Evolutionary conservation across 64 coral and sea anemone species (phyloP), one percentile per base, ranked within the genome.

Genomic region (Montipora efflorescens): DNA sequence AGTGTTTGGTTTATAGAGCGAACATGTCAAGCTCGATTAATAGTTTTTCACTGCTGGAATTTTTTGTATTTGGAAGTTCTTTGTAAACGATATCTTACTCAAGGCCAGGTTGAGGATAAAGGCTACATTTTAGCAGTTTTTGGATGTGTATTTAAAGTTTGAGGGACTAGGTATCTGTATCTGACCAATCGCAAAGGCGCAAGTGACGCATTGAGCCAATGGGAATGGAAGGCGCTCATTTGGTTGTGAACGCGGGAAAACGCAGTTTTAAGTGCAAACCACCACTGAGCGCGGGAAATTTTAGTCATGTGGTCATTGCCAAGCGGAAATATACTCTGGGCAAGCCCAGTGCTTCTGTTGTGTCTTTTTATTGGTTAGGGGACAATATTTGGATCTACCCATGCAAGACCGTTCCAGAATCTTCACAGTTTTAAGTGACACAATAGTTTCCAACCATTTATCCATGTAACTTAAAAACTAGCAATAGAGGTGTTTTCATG

Each of bases 351-450:
- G 36, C 36, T 36, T 36, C 36, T 36, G 36, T 36, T 36, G 36
- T 36, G 36, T 36, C 36, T 36, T 36, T 36, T 36, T 36, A 36
- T 36, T 36, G 36, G 36, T 36, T 36, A 36, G 36, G 36, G 36
- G 36, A 2, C 36, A 36, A 36, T 36, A 36, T 36, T 1, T 36
- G 36, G 36, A 36, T 36, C 36, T 36, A 36, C 36, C 36, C 4
- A 18, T 15, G 6, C 46, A 5, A 49, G 46, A 48, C 45, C 46
- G 76, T 36, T 16, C 7, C 12, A 50, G 45, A 3, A 5, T 86
- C 82, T 86, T 86, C 82, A 86, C 82, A 86, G 82, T 71, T 86
- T 86, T 86, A 71, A 66, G n/a, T 52, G 82, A 86, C 66, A 48
- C 19, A 36, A 36, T 36, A 18, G 48, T 69, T 23, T 14, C 44